A percentile compares a stretch with the other conserved stretches of the same genome.
Evolutionary conservation across 2,888 invertebrate genomes (phyloP).

Genomic region (Agriotes lineatus): DNA sequence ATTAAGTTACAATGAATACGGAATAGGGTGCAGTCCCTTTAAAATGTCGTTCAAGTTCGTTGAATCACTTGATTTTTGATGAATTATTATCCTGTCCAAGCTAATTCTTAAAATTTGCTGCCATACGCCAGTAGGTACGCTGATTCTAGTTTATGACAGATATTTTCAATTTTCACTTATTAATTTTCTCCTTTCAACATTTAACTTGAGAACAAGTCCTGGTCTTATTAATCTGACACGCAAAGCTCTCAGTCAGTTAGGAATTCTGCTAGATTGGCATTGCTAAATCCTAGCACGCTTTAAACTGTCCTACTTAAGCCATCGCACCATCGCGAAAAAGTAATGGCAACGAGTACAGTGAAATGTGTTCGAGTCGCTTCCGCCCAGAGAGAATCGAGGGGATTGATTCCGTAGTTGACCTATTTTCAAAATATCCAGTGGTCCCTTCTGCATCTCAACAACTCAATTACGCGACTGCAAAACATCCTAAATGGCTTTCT

Average conservation of each 20-base stretch:
- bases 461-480: slow-evolving; percentile 10
- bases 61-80: too few species aligned
- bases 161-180: too few species aligned
- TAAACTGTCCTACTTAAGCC: background rate
- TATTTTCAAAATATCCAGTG: slow-evolving; percentile 28
- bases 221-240: too few species aligned
- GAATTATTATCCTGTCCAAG: too few species aligned
- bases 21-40: too few species aligned
- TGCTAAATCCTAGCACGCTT: background rate
- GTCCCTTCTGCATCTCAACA: slow-evolving; percentile 17
- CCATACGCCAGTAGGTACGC: too few species aligned
- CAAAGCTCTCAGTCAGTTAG: background rate
- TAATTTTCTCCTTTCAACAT: too few species aligned
- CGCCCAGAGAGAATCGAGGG: slow-evolving; percentile 15
- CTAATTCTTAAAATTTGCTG: too few species aligned
- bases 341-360: slow-evolving; percentile 13
- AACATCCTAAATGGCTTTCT: slow-evolving; percentile 12
- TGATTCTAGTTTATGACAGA: too few species aligned
- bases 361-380: slow-evolving; percentile 15
- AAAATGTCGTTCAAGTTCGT: too few species aligned
- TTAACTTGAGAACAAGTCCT: too few species aligned
- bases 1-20: too few species aligned
- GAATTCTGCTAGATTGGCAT: background rate
- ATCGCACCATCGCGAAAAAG: slow-evolving; percentile 9
- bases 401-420: slow-evolving; percentile 34